Evolutionary conservation across 2,113 vertebrate species (phyloP).

Genomic region (Istiophorus platypterus): DNA sequence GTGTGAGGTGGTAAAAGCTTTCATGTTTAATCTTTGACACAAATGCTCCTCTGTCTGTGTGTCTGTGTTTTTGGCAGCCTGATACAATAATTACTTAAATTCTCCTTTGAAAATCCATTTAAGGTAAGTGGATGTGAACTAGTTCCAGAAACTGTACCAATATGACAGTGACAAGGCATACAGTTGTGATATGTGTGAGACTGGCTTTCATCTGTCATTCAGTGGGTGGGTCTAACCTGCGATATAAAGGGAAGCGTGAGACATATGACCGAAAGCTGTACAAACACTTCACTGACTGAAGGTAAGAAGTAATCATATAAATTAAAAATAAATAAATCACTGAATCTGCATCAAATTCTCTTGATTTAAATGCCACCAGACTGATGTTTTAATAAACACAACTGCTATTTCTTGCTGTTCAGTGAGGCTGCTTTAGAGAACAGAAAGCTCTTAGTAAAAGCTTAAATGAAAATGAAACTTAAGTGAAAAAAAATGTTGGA

Average conservation of each 20-base stretch:
- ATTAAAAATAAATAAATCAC: no score
- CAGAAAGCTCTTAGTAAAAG: neutral
- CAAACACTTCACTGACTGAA: neutral
- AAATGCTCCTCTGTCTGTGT: neutral
- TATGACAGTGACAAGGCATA: slow-evolving; percentile 5
- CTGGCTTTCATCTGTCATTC: neutral
- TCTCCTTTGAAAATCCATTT: neutral
- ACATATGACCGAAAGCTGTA: neutral
- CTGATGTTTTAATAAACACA: neutral
- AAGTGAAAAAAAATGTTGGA: neutral
- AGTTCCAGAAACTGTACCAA: neutral
- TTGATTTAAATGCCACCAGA: neutral
- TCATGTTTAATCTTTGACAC: neutral
- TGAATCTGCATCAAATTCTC: neutral
- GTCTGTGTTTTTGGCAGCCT: neutral
- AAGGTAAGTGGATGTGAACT: neutral
- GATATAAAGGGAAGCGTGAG: slow-evolving; percentile 18
- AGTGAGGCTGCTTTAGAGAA: neutral
- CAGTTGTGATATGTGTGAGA: neutral
- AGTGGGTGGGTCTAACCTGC: slow-evolving; percentile 38
- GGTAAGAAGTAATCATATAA: slow-evolving; percentile 30
- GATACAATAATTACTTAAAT: neutral
- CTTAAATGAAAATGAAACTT: slow-evolving; percentile 11
- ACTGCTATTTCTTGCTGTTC: neutral
- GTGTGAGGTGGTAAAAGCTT: neutral